A percentile compares a stretch with the other conserved stretches of the same genome.
Evolutionary conservation across 2,113 vertebrate genomes (phyloP).

Genomic region (Proterorhinus semilunaris): DNA sequence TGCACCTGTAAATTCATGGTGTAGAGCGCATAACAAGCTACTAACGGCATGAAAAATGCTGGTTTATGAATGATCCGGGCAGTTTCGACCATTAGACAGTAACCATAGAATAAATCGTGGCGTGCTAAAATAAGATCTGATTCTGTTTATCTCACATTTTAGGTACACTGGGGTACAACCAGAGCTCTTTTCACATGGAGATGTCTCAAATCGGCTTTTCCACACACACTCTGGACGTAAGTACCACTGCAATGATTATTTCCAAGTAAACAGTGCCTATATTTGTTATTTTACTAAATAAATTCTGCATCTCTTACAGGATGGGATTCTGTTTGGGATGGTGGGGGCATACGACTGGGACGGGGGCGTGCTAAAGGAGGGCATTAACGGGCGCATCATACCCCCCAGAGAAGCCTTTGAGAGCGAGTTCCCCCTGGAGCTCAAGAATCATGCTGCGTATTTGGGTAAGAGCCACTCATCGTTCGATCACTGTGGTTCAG

Average conservation of each 20-base stretch:
- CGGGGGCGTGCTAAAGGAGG: constrained; percentile 85
- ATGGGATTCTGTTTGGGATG: constrained; percentile 91
- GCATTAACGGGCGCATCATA: constrained; percentile 66
- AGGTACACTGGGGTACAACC: constrained; percentile 88
- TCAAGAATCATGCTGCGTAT: constrained; percentile 92
- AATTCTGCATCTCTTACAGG: constrained; percentile 65
- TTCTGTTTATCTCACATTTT: not conserved
- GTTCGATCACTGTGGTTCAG: not conserved
- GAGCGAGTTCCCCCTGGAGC: constrained; percentile 84
- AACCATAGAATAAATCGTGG: too few species aligned
- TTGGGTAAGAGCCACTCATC: constrained; percentile 75
- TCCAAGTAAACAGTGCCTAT: too few species aligned
- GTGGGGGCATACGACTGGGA: constrained; percentile 97
- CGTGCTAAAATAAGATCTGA: not conserved
- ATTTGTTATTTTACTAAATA: too few species aligned
- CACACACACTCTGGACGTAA: constrained; percentile 85
- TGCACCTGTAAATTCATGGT: not conserved
- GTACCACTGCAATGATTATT: constrained; percentile 27
- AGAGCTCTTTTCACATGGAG: constrained; percentile 93
- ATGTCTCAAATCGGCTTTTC: constrained; percentile 98
- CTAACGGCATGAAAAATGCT: too few species aligned
- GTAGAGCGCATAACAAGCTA: too few species aligned
- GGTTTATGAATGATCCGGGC: too few species aligned
- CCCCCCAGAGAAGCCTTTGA: constrained; percentile 82
- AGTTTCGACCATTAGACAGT: too few species aligned